Percentiles rank a stretch among this genome's conserved stretches.
phyloP scores from a whole-genome alignment of 2,888 invertebrate genomes.

The Cantharis lateralis region DNA sequence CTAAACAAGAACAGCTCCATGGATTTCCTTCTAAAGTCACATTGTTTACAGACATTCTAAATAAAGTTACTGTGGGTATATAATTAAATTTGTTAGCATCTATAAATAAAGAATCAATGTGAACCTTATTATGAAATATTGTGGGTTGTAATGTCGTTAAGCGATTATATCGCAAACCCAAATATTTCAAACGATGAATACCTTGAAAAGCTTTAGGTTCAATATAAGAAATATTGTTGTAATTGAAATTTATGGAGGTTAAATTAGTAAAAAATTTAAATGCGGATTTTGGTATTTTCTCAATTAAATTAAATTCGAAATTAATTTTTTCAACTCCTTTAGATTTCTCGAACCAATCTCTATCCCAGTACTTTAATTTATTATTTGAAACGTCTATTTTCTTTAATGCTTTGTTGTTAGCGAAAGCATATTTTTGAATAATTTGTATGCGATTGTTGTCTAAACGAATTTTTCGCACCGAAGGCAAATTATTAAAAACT shows the following conservation, averaged over 20 bases:
- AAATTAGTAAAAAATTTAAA: slow-evolving; percentile 34
- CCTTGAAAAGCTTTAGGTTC: slow-evolving; percentile 38
- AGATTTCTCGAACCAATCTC: slow-evolving; percentile 39
- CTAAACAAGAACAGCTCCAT: slow-evolving; percentile 43
- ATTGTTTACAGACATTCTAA: slow-evolving; percentile 32
- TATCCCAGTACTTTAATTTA: slow-evolving; percentile 35
- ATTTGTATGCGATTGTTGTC: slow-evolving; percentile 34
- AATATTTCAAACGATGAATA: slow-evolving; percentile 34
- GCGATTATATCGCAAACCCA: slow-evolving; percentile 39
- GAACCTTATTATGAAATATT: slow-evolving; percentile 33
- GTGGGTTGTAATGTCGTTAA: slow-evolving; percentile 33
- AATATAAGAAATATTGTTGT: slow-evolving; percentile 38
- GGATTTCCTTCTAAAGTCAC: slow-evolving; percentile 39
- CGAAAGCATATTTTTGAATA: slow-evolving; percentile 35
- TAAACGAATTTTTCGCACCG: slow-evolving; percentile 32
- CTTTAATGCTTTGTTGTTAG: slow-evolving; percentile 31
- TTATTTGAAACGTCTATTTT: slow-evolving; percentile 31
- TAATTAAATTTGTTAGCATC: slow-evolving; percentile 41
- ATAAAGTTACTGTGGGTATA: slow-evolving; percentile 34
- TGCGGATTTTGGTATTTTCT: slow-evolving; percentile 34
- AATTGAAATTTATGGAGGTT: slow-evolving; percentile 34
- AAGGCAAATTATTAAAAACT: slow-evolving; percentile 30
- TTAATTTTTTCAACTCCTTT: slow-evolving; percentile 34
- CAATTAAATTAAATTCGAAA: slow-evolving; percentile 36
- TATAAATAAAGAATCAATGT: slow-evolving; percentile 32